Evolutionary conservation across 2,888 invertebrate species (phyloP).

Genomic region (Leistus spinibarbis): DNA sequence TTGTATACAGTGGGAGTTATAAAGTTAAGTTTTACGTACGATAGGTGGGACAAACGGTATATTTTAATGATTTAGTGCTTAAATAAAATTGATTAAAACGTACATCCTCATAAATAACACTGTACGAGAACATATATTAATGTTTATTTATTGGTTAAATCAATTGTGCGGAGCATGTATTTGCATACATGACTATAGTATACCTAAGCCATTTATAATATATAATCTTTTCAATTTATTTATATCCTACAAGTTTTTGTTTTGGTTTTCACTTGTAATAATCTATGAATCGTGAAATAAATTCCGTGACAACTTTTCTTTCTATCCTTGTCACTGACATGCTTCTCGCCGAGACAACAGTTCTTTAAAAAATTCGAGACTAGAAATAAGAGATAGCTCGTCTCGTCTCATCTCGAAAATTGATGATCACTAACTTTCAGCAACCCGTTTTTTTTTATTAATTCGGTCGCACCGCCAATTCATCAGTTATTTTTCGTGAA

Average conservation of each 20-base stretch:
- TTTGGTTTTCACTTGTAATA: neutral
- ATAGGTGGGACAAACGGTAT: neutral
- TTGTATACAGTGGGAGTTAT: neutral
- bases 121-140: neutral
- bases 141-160: neutral
- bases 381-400: too few species aligned
- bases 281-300: neutral
- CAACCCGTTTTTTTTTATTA: too few species aligned
- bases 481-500: too few species aligned
- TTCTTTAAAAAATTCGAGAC: too few species aligned
- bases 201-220: neutral
- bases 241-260: neutral
- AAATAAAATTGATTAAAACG: neutral
- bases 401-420: too few species aligned
- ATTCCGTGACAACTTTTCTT: neutral
- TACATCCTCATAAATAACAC: neutral
- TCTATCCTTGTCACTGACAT: too few species aligned
- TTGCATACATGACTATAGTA: neutral
- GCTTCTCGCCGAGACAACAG: too few species aligned
- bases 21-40: neutral
- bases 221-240: neutral
- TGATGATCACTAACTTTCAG: too few species aligned
- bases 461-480: too few species aligned
- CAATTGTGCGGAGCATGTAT: neutral
- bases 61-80: neutral